Conservation (phyloP, 1,140 invertebrate genomes). For the Drosophila azteca region DNA sequence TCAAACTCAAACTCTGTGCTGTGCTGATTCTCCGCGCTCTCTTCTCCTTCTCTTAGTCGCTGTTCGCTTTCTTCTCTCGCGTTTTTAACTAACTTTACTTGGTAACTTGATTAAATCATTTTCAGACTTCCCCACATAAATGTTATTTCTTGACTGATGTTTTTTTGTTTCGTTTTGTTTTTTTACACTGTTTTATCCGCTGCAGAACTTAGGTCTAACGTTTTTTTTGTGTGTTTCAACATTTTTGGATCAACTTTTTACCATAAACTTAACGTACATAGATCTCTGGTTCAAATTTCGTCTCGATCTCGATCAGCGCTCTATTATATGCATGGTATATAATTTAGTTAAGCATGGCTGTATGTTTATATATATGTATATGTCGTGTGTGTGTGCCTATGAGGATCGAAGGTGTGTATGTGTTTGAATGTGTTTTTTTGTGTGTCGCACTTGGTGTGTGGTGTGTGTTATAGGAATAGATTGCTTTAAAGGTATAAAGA, state of each 20-base stretch:
- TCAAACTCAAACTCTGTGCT: slow-evolving; percentile 26
- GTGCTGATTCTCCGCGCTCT: slow-evolving; percentile 22
- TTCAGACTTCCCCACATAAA: slow-evolving; percentile 77
- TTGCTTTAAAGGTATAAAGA: slow-evolving; percentile 40
- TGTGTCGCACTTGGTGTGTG: slow-evolving; percentile 1
- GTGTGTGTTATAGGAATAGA: slow-evolving; percentile 37
- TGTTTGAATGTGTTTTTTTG: not conserved
- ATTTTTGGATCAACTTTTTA: slow-evolving; percentile 73
- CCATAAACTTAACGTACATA: slow-evolving; percentile 76
- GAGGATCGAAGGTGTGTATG: slow-evolving; percentile 30
- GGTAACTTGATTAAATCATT: slow-evolving; percentile 82
- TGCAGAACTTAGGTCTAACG: slow-evolving; percentile 61
- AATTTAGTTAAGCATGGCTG: slow-evolving; percentile 66
- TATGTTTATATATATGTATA: slow-evolving; percentile 18
- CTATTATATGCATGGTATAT: slow-evolving; percentile 69
- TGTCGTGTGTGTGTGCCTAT: slow-evolving; percentile 26
- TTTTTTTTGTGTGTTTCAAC: slow-evolving; percentile 64
- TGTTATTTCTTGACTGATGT: slow-evolving; percentile 16
- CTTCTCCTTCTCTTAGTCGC: slow-evolving; percentile 10
- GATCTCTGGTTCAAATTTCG: slow-evolving; percentile 60
- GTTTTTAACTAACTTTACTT: slow-evolving; percentile 64
- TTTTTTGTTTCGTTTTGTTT: slow-evolving; percentile 39
- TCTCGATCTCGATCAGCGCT: slow-evolving; percentile 43
- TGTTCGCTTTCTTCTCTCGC: too few relatives aligned
- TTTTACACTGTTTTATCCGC: slow-evolving; percentile 62